phyloP scores from a whole-genome alignment of 2,797 vertebrate genomes.

The Lates japonicus region DNA sequence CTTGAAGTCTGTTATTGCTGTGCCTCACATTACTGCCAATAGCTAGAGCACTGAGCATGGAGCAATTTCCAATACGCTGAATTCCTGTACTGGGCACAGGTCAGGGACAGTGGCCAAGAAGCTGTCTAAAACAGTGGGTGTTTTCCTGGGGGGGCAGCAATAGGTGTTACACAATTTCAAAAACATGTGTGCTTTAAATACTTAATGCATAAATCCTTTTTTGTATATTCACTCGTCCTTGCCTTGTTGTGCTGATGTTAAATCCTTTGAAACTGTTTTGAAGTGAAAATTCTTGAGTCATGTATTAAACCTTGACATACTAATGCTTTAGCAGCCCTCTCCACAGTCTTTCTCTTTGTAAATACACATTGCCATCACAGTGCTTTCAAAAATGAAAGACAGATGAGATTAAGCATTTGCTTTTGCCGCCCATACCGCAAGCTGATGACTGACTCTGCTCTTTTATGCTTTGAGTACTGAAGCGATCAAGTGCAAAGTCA shows the following conservation, averaged over 20 bases:
- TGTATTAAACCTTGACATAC: constrained; percentile 3
- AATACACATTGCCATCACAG: background rate
- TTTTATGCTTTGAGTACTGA: background rate
- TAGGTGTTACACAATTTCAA: background rate
- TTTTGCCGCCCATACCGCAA: background rate
- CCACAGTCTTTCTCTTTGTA: background rate
- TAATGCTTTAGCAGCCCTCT: constrained; percentile 4
- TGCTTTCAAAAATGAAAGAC: background rate
- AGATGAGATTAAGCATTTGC: background rate
- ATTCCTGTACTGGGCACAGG: background rate
- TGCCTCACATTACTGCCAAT: background rate
- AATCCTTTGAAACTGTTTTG: background rate
- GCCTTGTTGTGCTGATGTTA: background rate
- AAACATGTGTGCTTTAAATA: background rate
- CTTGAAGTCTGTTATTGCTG: background rate
- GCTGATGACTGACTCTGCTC: background rate
- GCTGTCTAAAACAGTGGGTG: background rate
- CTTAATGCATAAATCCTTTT: background rate
- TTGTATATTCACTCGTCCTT: constrained; percentile 1
- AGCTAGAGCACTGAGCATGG: background rate
- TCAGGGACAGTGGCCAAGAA: background rate
- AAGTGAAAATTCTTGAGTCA: background rate
- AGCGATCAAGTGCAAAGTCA: constrained; percentile 2
- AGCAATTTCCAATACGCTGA: background rate
- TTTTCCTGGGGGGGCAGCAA: background rate